A percentile compares a stretch with the other conserved stretches of the same genome.
Evolutionary conservation across 2,888 invertebrate species (phyloP).

Genomic region (Nephrocerus scutellatus): DNA sequence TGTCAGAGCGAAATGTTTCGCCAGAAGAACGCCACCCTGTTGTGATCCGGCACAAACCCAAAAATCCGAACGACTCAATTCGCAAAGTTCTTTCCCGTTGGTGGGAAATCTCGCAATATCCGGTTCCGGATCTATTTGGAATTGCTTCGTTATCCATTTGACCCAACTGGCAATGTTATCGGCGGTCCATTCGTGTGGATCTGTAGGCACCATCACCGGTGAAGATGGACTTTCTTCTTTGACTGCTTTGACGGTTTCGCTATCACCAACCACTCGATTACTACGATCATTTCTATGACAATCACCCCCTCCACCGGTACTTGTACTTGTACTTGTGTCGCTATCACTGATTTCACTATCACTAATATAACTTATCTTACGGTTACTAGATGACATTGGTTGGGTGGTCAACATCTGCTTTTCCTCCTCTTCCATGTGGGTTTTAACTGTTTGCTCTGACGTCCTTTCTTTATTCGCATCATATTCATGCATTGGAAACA

Average conservation of each 20-base stretch:
- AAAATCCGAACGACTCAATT: slow-evolving; percentile 58
- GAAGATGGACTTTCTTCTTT: slow-evolving; percentile 21
- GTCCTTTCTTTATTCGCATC: slow-evolving; percentile 29
- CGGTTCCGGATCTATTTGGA: slow-evolving; percentile 53
- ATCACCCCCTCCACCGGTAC: too few species aligned
- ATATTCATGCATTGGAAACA: slow-evolving; percentile 33
- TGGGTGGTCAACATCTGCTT: slow-evolving; percentile 11
- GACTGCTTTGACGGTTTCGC: slow-evolving; percentile 2
- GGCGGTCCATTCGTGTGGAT: slow-evolving; percentile 58
- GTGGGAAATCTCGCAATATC: slow-evolving; percentile 52
- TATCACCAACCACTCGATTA: slow-evolving; percentile 2
- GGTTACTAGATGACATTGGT: slow-evolving; percentile 14
- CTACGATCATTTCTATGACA: slow-evolving; percentile 7
- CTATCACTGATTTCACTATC: slow-evolving; percentile 14
- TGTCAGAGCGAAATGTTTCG: slow-evolving; percentile 57
- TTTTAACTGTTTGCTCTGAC: slow-evolving; percentile 28
- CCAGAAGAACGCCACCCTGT: slow-evolving; percentile 52
- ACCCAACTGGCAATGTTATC: slow-evolving; percentile 58
- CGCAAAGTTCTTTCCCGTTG: slow-evolving; percentile 53
- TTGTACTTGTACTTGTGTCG: slow-evolving; percentile 10
- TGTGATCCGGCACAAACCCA: slow-evolving; percentile 51
- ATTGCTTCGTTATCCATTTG: slow-evolving; percentile 55
- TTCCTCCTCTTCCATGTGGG: slow-evolving; percentile 28
- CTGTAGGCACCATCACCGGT: slow-evolving; percentile 43
- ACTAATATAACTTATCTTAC: slow-evolving; percentile 11